phyloP scores from a whole-genome alignment of 2,113 vertebrate species.

The Mastomys coucha region DNA sequence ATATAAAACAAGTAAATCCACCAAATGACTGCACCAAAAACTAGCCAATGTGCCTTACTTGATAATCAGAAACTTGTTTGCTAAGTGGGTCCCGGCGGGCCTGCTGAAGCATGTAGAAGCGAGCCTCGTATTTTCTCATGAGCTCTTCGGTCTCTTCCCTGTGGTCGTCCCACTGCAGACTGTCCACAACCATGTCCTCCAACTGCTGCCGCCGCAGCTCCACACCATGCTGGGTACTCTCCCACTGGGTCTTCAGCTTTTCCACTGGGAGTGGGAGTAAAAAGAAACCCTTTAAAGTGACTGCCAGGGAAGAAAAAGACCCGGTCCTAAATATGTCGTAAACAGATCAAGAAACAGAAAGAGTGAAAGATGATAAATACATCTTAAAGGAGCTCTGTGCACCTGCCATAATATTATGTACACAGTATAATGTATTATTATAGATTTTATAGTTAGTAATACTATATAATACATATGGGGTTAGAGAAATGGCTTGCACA shows the following conservation, averaged over 20 bases:
- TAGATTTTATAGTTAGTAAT: background rate
- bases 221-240: constrained; percentile 93
- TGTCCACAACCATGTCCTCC: constrained; percentile 93
- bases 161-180: constrained; percentile 94
- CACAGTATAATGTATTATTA: background rate
- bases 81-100: constrained; percentile 89
- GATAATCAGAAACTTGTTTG: constrained; percentile 93
- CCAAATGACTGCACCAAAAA: background rate
- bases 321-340: background rate
- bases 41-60: constrained; percentile 86
- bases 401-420: background rate
- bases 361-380: background rate
- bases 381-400: background rate
- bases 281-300: constrained; percentile 13
- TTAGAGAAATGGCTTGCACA: background rate
- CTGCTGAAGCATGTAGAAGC: constrained; percentile 90
- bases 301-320: background rate
- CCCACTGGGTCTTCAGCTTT: constrained; percentile 95
- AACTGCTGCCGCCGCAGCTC: constrained; percentile 94
- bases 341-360: background rate
- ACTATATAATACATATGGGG: background rate
- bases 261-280: constrained; percentile 88
- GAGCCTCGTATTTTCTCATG: constrained; percentile 92
- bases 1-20: background rate
- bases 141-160: constrained; percentile 91